Evolutionary conservation across 2,797 vertebrate species (phyloP).

Genomic region (Microchirus variegatus): DNA sequence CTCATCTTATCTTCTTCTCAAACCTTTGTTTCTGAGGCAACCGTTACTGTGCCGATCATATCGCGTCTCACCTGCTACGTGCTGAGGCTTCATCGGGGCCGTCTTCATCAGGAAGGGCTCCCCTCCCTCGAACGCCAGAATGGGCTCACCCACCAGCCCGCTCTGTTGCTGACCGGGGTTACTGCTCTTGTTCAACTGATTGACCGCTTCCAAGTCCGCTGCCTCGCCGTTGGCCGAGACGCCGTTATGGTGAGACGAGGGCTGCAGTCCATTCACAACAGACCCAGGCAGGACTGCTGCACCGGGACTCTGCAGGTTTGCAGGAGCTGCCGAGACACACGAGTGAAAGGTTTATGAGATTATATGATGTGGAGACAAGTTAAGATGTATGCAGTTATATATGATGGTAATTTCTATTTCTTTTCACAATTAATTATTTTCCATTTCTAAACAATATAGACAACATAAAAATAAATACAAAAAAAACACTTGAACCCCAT

Average conservation of each 20-base stretch:
- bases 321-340: constrained; percentile 52
- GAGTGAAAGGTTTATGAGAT: neutral
- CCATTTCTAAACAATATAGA: no score
- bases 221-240: constrained; percentile 83
- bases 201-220: constrained; percentile 74
- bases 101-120: constrained; percentile 93
- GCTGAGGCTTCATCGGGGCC: constrained; percentile 88
- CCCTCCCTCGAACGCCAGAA: constrained; percentile 87
- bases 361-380: no score
- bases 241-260: constrained; percentile 87
- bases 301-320: constrained; percentile 35
- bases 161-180: constrained; percentile 60
- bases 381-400: no score
- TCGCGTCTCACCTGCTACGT: constrained; percentile 87
- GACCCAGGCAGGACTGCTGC: constrained; percentile 46
- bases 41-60: no score
- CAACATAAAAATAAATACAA: no score
- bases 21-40: no score
- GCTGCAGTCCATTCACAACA: constrained; percentile 87
- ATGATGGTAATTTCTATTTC: no score
- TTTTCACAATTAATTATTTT: no score
- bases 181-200: constrained; percentile 70
- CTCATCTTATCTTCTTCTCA: no score
- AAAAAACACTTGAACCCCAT: no score
- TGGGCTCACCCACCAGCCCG: constrained; percentile 73